Conservation (phyloP, 2,113 vertebrate species). For the Ptyas mucosa region DNA sequence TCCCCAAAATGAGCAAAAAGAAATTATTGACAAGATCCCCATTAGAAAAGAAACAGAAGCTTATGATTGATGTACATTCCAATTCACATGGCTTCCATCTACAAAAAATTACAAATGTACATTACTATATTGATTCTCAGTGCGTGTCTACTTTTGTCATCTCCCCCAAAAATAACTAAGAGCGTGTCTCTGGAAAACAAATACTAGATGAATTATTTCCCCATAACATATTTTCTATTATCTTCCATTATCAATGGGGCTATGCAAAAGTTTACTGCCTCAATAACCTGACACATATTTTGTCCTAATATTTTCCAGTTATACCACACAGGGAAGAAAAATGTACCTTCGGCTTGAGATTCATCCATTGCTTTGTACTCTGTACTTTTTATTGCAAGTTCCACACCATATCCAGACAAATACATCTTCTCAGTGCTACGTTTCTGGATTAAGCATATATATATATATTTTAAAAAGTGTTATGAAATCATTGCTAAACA, state of each 20-base stretch:
- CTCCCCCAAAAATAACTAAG: constrained; percentile 16
- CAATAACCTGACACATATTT: constrained; percentile 14
- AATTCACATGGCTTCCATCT: neutral
- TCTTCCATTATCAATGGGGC: neutral
- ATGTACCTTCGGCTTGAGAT: constrained; percentile 83
- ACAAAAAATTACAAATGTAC: constrained; percentile 2
- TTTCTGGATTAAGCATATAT: constrained; percentile 68
- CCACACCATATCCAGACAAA: constrained; percentile 94
- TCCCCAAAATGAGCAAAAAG: neutral
- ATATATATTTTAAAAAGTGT: neutral
- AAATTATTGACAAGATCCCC: neutral
- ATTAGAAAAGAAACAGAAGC: neutral
- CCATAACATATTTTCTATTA: constrained; percentile 25
- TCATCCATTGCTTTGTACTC: constrained; percentile 97
- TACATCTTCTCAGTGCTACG: constrained; percentile 79
- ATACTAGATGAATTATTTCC: constrained; percentile 13
- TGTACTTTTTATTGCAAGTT: constrained; percentile 94
- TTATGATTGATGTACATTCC: neutral
- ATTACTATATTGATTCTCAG: constrained; percentile 13
- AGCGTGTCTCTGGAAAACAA: constrained; percentile 7
- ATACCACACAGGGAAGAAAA: constrained; percentile 17
- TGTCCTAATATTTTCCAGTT: neutral
- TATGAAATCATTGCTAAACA: neutral
- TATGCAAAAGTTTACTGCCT: constrained; percentile 19
- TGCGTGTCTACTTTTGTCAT: constrained; percentile 11